phyloP scores from a whole-genome alignment of 2,888 invertebrate species.

The Drosophila setosimentum region DNA sequence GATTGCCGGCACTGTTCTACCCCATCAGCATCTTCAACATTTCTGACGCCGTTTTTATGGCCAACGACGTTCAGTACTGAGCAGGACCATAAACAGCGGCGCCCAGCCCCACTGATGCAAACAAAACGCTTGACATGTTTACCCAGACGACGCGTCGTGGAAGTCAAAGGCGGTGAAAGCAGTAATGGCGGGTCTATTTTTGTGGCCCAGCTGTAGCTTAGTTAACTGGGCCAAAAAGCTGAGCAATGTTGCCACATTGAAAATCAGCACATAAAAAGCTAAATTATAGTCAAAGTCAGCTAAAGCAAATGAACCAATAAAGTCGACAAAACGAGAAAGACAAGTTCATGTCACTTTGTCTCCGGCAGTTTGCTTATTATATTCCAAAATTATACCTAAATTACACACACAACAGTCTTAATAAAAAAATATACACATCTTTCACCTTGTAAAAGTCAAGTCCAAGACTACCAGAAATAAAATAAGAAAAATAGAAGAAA shows the following conservation, averaged over 20 bases:
- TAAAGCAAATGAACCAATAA: slow-evolving; percentile 64
- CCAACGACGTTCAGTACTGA: slow-evolving; percentile 31
- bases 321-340: slow-evolving; percentile 38
- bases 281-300: slow-evolving; percentile 57
- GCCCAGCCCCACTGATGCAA: slow-evolving; percentile 61
- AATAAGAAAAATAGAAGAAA: no score
- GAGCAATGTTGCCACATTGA: slow-evolving; percentile 27
- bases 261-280: slow-evolving; percentile 64
- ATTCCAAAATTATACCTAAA: slow-evolving; percentile 44
- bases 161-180: slow-evolving; percentile 36
- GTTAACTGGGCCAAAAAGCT: slow-evolving; percentile 53
- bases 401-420: slow-evolving; percentile 4
- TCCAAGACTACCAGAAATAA: slow-evolving; percentile 31
- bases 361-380: slow-evolving; percentile 32
- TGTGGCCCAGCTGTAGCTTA: slow-evolving; percentile 40
- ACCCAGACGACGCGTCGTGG: slow-evolving; percentile 60
- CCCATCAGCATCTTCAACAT: slow-evolving; percentile 45
- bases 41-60: slow-evolving; percentile 57
- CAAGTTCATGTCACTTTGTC: slow-evolving; percentile 55
- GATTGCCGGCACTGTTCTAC: slow-evolving; percentile 30
- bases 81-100: slow-evolving; percentile 51
- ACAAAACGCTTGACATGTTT: slow-evolving; percentile 78
- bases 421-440: slow-evolving; percentile 32
- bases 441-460: slow-evolving; percentile 75
- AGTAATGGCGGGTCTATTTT: slow-evolving; percentile 35